Evolutionary conservation across 2,888 invertebrate species (phyloP), one percentile per base, ranked within the genome.

Genomic region (Patella depressa): DNA sequence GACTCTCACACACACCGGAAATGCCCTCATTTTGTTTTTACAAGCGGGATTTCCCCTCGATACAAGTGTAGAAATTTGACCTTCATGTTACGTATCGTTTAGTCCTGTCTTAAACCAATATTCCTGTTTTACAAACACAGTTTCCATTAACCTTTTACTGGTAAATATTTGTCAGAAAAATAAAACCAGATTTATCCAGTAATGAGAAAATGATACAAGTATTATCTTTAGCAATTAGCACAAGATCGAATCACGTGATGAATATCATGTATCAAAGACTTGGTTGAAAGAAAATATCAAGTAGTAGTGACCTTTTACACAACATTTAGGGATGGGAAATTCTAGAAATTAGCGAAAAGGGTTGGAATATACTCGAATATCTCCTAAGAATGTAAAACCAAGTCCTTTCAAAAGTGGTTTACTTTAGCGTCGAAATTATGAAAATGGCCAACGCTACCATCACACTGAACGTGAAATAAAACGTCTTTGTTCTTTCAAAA

Each of bases 161-260:
- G 65, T 65, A 65, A 65, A 65, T 65, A 65, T 65, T 65, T 19
- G 24, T 24, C 19, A 24, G 65, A 65, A 65, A 65, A 65, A 65
- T 65, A 65, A 65, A 65, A 65, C 65, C 65, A 19, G 24, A 24
- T 65, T 24, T 24, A 65, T 12, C 24, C 14, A 24, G 19, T 65
- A 65, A 65, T 65, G 65, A 65, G 65, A 65, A 65, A 65, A 65
- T 65, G 65, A 65, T 65, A 65, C 65, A 65, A 65, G 65, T 65
- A 65, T 65, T 24, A 65, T 65, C 65, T 65, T 19, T 24, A 65
- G 24, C 65, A 65, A 65, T 65, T 65, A 65, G 65, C 65, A 65
- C 24, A 11, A 15, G 65, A 65, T 65, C 65, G 65, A 24, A 65
- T 24, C 65, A 65, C 65, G 65, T 65, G 65, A 65, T 65, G 11